Percentiles rank a stretch among this genome's conserved stretches.
phyloP scores from a whole-genome alignment of 2,888 invertebrate genomes.

The Erannis defoliaria region DNA sequence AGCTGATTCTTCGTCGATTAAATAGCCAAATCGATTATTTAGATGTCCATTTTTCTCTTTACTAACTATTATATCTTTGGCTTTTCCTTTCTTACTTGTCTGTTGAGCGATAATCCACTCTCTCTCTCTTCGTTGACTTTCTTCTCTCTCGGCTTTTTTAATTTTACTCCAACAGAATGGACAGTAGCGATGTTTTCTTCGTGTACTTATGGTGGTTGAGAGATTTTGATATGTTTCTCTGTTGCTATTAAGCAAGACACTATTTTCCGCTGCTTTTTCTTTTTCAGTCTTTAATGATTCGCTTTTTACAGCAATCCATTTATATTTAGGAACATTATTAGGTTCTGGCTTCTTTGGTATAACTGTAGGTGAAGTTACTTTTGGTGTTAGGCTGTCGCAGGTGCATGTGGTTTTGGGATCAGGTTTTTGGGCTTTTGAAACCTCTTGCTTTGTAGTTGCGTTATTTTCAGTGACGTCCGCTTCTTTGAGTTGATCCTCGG shows the following conservation, averaged over 20 bases:
- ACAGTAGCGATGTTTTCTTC: background rate
- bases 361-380: background rate
- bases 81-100: background rate
- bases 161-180: background rate
- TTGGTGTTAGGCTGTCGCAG: background rate
- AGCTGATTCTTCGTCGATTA: background rate
- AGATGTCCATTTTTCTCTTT: background rate
- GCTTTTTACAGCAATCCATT: constrained; percentile 10
- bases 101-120: background rate
- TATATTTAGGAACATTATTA: constrained; percentile 7
- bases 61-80: background rate
- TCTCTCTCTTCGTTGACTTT: background rate
- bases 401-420: constrained; percentile 8
- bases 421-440: background rate
- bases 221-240: background rate
- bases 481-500: background rate
- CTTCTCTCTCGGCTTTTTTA: background rate
- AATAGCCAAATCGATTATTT: background rate
- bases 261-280: constrained; percentile 8
- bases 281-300: constrained; percentile 15
- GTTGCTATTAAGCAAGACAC: background rate
- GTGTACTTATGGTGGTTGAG: background rate
- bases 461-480: background rate
- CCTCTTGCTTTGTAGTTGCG: background rate
- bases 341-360: constrained; percentile 1